Percentiles rank a stretch among this genome's conserved stretches.
These are phyloP conservation scores for Saguinus midas DNA, from an alignment of 2,113 vertebrate species.

Conservation along the genomic window DNA sequence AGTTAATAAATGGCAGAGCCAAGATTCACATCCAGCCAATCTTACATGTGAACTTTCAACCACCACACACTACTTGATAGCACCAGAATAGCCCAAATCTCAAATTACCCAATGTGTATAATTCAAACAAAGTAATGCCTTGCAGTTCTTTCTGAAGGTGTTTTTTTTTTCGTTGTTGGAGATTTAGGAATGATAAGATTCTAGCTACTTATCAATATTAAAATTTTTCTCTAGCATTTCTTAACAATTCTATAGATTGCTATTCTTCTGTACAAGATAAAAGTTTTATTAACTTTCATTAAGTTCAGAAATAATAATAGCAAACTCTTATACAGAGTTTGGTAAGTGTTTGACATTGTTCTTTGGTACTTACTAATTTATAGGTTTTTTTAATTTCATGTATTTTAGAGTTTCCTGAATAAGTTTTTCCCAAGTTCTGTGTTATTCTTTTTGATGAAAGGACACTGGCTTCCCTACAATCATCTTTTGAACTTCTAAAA, in stretches of 20 bases:
- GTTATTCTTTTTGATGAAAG: not conserved
- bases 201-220: not conserved
- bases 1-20: not conserved
- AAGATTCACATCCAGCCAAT: not conserved
- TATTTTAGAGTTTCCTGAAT: not conserved
- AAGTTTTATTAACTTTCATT: not conserved
- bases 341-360: not conserved
- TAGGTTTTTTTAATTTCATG: not conserved
- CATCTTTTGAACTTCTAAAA: not conserved
- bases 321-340: not conserved
- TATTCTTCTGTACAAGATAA: not conserved
- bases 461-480: not conserved
- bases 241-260: not conserved
- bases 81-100: not conserved
- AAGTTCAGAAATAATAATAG: not conserved
- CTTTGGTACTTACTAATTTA: not conserved
- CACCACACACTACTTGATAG: not conserved
- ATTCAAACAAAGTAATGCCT: not conserved
- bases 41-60: not conserved
- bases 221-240: constrained; percentile 1
- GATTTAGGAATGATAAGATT: not conserved
- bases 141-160: not conserved
- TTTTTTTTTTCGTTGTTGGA: constrained; percentile 1
- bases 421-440: not conserved
- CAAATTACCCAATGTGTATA: not conserved